Evolutionary conservation across 1,140 invertebrate species (phyloP), one percentile per base, ranked within the genome.

Genomic region (Chlorops oryzae): DNA sequence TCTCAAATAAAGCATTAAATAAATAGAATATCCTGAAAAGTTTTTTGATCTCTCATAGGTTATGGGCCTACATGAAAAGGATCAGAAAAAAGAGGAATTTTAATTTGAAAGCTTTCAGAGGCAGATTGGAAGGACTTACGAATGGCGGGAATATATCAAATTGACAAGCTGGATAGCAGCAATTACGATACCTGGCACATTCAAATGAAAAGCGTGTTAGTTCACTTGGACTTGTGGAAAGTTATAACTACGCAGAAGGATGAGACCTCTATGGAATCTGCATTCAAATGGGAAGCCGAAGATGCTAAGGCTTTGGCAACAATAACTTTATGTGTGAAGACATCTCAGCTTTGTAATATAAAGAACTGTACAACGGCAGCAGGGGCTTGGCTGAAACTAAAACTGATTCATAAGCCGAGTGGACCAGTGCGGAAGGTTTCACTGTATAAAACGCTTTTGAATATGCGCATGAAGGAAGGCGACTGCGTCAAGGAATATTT

Each of bases 401-500:
- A 20, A 18, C 12, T 25, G 13, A 47, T 37, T 7, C 45, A 47
- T 47, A 18, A 25, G 3, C 45, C 45, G 12, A 47, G 45, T 34
- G 45, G 32, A 32, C 45, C 45, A 6, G 20, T 25, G 35, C 23
- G 45, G 3, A 17, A 25, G 20, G 27, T 47, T 6, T 15, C n/a
- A 34, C 35, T 47, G 18, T 34, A 34, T 9, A 47, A 47, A 20
- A 18, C 32, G 17, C 28, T 47, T 5, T 17, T 47, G 15, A n/a
- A 28, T 17, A 34, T 34, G 4, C 32, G 28, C 5, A 44, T 44
- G 42, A 44, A 44, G 18, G 24, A 22, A 12, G 24, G 9, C 9
- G 42, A 44, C 9, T 25, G 21, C 42, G 27, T 44, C 5, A 17
- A 10, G 22, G 23, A 3, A 13, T 17, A 44, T 15, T 9, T 44